Percentiles rank a stretch among this genome's conserved stretches.
Evolutionary conservation across 2,113 vertebrate species (phyloP).

Genomic region (Castor canadensis): DNA sequence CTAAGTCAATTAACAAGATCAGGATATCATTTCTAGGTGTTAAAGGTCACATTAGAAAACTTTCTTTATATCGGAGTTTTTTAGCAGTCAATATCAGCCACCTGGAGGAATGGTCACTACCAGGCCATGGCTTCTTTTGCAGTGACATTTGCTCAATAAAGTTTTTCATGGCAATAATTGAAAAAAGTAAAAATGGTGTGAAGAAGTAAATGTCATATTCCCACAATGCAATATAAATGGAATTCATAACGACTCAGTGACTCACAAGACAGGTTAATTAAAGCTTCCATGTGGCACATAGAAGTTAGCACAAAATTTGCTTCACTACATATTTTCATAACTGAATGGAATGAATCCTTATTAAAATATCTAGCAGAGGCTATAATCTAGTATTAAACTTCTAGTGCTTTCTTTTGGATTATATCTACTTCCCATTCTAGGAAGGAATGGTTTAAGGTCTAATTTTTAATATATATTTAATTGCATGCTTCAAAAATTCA

Average conservation of each 20-base stretch:
- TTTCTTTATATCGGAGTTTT: not conserved
- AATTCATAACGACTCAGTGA: conserved; percentile 64
- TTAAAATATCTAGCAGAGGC: not conserved
- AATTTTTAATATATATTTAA: conserved; percentile 40
- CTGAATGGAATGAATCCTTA: conserved; percentile 5
- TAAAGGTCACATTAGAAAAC: conserved; percentile 58
- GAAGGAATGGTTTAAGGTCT: not conserved
- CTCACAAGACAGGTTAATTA: conserved; percentile 70
- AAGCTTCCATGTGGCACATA: conserved; percentile 30
- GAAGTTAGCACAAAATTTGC: conserved; percentile 52
- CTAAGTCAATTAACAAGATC: conserved; percentile 47
- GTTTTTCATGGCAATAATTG: conserved; percentile 62
- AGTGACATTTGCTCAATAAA: conserved; percentile 63
- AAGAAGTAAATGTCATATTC: conserved; percentile 71
- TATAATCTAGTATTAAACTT: not conserved
- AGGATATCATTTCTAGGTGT: not conserved
- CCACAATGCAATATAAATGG: conserved; percentile 59
- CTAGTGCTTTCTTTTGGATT: conserved; percentile 23
- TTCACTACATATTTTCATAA: conserved; percentile 53
- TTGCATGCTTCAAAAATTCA: too few relatives aligned
- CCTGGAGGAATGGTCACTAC: not conserved
- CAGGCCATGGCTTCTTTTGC: conserved; percentile 14
- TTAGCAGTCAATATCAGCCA: conserved; percentile 57
- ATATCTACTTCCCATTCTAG: not conserved
- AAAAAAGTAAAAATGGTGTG: conserved; percentile 65